Base-by-base conservation (phyloP, 2,797 vertebrate genomes). In the Xenops minutus region DNA sequence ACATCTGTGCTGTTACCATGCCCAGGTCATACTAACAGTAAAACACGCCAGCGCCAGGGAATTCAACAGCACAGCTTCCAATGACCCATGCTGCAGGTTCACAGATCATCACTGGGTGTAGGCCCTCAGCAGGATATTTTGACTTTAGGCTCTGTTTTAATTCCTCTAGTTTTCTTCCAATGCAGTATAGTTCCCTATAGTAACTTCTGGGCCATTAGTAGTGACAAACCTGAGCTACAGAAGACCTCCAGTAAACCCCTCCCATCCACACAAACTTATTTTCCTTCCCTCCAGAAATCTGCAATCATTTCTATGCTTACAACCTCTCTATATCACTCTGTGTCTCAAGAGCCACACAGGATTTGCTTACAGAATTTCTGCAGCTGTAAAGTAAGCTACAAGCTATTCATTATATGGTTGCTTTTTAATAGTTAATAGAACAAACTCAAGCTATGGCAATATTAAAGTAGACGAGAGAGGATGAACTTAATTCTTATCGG, bases 51-150 rank as follows among this genome's bases (percentile, higher is more conserved):
- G 51, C 51, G 39, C 8, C 52, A 66, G 14, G 34, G 59, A 85
- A 77, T 39, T 52, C 41, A 83, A 10, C 56, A 61, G 34, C 62
- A 26, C 34, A 23, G 41, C 58, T 67, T 63, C 66, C 76, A 58
- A 10, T 18, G 46, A 66, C 39, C 73, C 48, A 59, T 0, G 0
- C 20, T 83, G 67, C 48, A 67, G 1, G 0, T 24, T 52, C 48
- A 64, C 10, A 5, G 64, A 67, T n/a, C 74, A 46, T 49, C 15
- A 6, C 24, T 30, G 51, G n/a, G 23, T 46, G 14, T 3, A 73
- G 68, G 48, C 23, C 34, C 30, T 34, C 32, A 37, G 37, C 14
- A 58, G 24, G 4, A 4, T 12, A 52, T 63, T 86, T 36, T 69
- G 16, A 76, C 71, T 43, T 62, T 29, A 77, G 26, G 18, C 20